Evolutionary conservation across 2,113 vertebrate species (phyloP).

Genomic region (Cairina moschata): DNA sequence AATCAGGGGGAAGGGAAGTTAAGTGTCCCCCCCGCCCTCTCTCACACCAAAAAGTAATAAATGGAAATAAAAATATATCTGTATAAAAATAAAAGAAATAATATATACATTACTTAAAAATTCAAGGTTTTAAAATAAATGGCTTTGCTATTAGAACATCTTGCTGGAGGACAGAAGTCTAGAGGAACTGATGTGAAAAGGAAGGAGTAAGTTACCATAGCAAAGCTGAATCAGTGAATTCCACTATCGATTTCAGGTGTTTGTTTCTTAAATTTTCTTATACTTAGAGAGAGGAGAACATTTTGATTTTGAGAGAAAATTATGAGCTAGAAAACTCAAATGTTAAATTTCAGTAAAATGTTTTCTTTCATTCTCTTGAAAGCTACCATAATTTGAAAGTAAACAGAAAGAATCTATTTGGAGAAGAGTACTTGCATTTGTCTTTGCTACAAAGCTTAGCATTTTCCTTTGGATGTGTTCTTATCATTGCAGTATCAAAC

Average conservation of each 20-base stretch:
- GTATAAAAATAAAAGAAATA: not conserved
- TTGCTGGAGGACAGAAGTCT: not conserved
- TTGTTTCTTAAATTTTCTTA: not conserved
- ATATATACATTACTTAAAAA: accelerated
- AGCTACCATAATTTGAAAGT: not conserved
- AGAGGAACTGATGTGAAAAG: not conserved
- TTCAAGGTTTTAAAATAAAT: not conserved
- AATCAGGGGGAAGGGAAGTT: not conserved
- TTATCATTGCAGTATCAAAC: accelerated
- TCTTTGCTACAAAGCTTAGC: accelerated
- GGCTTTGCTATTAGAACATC: not conserved
- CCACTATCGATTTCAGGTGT: not conserved
- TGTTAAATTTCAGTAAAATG: not conserved
- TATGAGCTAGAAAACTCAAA: not conserved
- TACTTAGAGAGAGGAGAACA: not conserved
- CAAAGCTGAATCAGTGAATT: not conserved
- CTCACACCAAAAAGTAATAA: not conserved
- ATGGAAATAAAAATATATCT: not conserved
- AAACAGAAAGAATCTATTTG: not conserved
- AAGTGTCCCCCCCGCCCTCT: not conserved
- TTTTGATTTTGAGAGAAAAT: not conserved
- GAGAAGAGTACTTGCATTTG: not conserved
- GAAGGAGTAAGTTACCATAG: not conserved
- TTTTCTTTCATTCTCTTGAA: not conserved
- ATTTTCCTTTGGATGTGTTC: accelerated